phyloP scores from a whole-genome alignment of 2,113 vertebrate genomes.

The Zeus faber region DNA sequence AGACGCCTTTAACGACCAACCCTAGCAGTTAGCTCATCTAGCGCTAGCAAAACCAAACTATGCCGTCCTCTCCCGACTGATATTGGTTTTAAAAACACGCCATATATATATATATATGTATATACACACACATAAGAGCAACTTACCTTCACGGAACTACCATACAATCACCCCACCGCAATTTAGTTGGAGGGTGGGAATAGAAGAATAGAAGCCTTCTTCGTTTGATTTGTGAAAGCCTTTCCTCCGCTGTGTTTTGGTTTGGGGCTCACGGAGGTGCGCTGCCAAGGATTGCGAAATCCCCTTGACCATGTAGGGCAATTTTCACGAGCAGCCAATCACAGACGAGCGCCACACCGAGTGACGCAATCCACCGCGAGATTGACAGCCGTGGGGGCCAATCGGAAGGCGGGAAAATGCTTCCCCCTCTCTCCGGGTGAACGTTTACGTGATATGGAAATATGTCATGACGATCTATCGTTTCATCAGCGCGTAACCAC shows the following conservation, averaged over 20 bases:
- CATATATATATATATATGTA: too few relatives aligned
- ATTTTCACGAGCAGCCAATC: slow-evolving; percentile 65
- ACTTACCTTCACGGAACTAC: slow-evolving; percentile 60
- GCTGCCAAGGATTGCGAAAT: slow-evolving; percentile 75
- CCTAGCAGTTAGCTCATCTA: too few relatives aligned
- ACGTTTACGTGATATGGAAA: slow-evolving; percentile 62
- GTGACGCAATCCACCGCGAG: slow-evolving; percentile 61
- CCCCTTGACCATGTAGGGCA: slow-evolving; percentile 73
- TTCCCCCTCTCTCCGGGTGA: too few relatives aligned
- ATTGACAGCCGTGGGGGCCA: slow-evolving; percentile 43
- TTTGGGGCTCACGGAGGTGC: slow-evolving; percentile 69
- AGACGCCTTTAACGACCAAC: too few relatives aligned
- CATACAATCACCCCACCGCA: slow-evolving; percentile 20
- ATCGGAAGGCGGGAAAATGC: slow-evolving; percentile 10
- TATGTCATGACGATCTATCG: too few relatives aligned
- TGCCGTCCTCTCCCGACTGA: not conserved
- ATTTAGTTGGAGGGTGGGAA: too few relatives aligned
- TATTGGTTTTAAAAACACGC: not conserved
- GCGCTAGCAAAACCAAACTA: slow-evolving; percentile 29
- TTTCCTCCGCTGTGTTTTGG: slow-evolving; percentile 64
- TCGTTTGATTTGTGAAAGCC: not conserved
- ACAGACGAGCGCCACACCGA: slow-evolving; percentile 6
- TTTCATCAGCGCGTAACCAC: too few relatives aligned
- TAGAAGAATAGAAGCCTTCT: too few relatives aligned
- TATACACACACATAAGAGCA: not conserved